phyloP scores from a whole-genome alignment of 2,113 vertebrate species.

The Turdus rufiventris region DNA sequence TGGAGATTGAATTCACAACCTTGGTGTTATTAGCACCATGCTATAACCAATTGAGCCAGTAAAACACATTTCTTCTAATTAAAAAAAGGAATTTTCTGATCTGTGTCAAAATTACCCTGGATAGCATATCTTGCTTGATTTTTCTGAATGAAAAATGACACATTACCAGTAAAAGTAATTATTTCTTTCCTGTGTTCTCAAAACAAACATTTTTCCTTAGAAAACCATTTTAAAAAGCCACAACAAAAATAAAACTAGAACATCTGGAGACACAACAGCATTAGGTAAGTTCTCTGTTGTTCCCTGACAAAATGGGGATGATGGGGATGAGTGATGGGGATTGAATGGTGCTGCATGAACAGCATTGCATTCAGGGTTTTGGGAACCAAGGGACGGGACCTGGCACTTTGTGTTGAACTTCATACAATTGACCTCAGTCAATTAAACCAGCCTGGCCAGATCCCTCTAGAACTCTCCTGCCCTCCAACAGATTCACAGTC shows the following conservation, averaged over 20 bases:
- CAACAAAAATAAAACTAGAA: not conserved
- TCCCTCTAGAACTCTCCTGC: not conserved
- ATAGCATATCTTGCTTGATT: not conserved
- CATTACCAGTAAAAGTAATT: not conserved
- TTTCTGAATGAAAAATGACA: not conserved
- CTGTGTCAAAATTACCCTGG: not conserved
- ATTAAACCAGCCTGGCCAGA: not conserved
- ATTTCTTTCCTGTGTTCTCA: not conserved
- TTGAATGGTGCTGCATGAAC: not conserved
- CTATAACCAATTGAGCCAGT: not conserved
- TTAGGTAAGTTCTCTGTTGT: not conserved
- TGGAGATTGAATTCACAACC: not conserved
- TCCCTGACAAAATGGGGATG: not conserved
- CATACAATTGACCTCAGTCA: fast-evolving
- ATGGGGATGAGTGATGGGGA: no score
- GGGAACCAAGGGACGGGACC: not conserved
- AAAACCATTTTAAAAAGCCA: not conserved
- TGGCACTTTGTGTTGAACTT: fast-evolving
- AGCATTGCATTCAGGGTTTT: fast-evolving
- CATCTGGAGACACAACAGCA: not conserved
- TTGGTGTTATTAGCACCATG: not conserved
- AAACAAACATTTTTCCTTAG: not conserved
- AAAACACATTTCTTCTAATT: not conserved
- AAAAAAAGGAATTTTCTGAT: not conserved
- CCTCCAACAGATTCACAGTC: not conserved